Percentiles rank a stretch among this genome's conserved stretches.
These are phyloP conservation scores for Porites rus DNA, from an alignment of 92 coral and sea anemone genomes.

Conservation along the genomic window DNA sequence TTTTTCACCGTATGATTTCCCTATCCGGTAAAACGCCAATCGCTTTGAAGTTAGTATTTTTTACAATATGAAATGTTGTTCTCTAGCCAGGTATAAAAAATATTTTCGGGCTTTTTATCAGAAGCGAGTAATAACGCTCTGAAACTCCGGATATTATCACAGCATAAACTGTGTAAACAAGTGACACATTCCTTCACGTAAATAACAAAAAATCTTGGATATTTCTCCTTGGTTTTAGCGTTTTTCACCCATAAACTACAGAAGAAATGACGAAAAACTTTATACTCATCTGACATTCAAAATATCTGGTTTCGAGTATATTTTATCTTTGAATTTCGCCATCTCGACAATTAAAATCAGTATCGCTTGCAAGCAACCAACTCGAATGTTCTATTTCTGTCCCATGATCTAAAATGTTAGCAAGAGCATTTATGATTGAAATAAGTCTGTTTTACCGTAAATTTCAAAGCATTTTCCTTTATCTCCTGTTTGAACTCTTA, in stretches of 20 bases:
- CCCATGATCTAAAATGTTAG: constrained; percentile 8
- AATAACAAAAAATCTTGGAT: constrained; percentile 12
- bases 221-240: constrained; percentile 14
- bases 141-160: too few relatives aligned
- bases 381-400: constrained; percentile 15
- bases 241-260: constrained; percentile 12
- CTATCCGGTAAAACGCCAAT: too few relatives aligned
- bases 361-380: constrained; percentile 1
- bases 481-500: not conserved
- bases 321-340: constrained; percentile 13
- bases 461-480: constrained; percentile 2
- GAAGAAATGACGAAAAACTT: constrained; percentile 15
- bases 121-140: too few relatives aligned
- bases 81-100: too few relatives aligned
- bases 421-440: constrained; percentile 10
- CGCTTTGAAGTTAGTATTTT: too few relatives aligned
- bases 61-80: too few relatives aligned
- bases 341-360: not conserved
- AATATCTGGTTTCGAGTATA: constrained; percentile 7
- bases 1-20: too few relatives aligned
- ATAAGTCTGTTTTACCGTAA: not conserved
- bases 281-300: constrained; percentile 10
- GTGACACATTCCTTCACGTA: too few relatives aligned
- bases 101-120: too few relatives aligned
- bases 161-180: too few relatives aligned